Percentiles rank a stretch among this genome's conserved stretches.
These are phyloP conservation scores for Lasioglossum morio DNA, from an alignment of 2,888 invertebrate species.

Conservation along the genomic window DNA sequence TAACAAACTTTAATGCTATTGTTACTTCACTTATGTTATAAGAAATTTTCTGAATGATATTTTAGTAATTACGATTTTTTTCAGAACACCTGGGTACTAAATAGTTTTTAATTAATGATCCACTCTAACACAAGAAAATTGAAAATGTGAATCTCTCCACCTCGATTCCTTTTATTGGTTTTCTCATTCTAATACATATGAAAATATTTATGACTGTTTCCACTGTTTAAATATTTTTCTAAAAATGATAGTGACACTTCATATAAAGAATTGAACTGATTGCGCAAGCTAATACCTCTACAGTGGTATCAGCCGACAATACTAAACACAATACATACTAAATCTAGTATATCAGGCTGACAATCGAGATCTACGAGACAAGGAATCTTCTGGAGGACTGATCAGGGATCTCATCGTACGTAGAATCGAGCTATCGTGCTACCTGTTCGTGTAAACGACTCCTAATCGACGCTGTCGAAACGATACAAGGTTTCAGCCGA, in stretches of 20 bases:
- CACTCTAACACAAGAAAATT: too few relatives aligned
- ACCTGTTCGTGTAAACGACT: slow-evolving; percentile 27
- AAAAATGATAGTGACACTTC: neutral
- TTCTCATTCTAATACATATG: too few relatives aligned
- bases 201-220: too few relatives aligned
- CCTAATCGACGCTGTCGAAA: slow-evolving; percentile 43
- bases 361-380: neutral
- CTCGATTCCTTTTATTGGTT: too few relatives aligned
- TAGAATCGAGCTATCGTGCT: neutral
- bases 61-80: too few relatives aligned
- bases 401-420: neutral
- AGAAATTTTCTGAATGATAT: too few relatives aligned
- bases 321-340: neutral
- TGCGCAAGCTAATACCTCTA: neutral
- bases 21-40: too few relatives aligned
- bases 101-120: too few relatives aligned
- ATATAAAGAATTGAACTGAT: neutral
- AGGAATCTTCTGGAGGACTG: neutral
- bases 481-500: slow-evolving; percentile 34
- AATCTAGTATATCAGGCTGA: neutral
- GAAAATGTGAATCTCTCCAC: too few relatives aligned
- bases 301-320: neutral
- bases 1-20: too few relatives aligned
- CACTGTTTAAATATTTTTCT: neutral
- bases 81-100: too few relatives aligned